Conservation (phyloP, 53 echinoderm and acorn worm genomes). For the Henricia sp. region DNA sequence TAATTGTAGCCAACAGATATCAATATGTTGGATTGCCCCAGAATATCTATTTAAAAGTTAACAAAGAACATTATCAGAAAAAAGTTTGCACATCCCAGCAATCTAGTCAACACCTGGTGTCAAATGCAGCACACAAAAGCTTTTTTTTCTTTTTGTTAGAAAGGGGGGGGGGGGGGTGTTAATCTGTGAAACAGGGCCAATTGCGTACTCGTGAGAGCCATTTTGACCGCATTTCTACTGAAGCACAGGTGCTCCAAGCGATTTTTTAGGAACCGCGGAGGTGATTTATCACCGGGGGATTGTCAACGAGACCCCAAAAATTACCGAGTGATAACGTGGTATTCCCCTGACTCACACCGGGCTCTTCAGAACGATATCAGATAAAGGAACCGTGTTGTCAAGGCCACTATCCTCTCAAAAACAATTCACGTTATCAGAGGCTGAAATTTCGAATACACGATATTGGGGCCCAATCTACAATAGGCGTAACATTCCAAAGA, state of each 20-base stretch:
- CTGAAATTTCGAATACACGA: too few relatives aligned
- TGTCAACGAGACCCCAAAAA: not conserved
- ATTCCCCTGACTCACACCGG: not conserved
- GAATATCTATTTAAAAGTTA: too few relatives aligned
- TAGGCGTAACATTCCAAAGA: too few relatives aligned
- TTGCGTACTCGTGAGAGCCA: slow-evolving; percentile 19
- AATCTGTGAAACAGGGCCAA: slow-evolving; percentile 42
- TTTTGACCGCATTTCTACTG: slow-evolving; percentile 43
- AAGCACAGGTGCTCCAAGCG: not conserved
- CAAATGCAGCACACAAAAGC: not conserved
- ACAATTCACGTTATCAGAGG: too few relatives aligned
- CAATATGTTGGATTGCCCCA: too few relatives aligned
- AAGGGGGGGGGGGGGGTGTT: not conserved
- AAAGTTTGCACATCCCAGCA: not conserved
- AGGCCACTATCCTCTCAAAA: too few relatives aligned
- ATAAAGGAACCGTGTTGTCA: too few relatives aligned
- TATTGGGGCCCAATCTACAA: too few relatives aligned
- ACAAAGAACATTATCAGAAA: too few relatives aligned
- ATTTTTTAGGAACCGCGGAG: not conserved
- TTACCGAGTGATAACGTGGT: too few relatives aligned
- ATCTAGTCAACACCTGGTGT: not conserved
- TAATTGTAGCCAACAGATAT: too few relatives aligned
- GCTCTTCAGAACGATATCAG: too few relatives aligned
- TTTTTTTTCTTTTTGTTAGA: not conserved
- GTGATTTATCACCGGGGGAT: slow-evolving; percentile 35